phyloP scores from a whole-genome alignment of 2,113 vertebrate genomes.

The Pipra filicauda region DNA sequence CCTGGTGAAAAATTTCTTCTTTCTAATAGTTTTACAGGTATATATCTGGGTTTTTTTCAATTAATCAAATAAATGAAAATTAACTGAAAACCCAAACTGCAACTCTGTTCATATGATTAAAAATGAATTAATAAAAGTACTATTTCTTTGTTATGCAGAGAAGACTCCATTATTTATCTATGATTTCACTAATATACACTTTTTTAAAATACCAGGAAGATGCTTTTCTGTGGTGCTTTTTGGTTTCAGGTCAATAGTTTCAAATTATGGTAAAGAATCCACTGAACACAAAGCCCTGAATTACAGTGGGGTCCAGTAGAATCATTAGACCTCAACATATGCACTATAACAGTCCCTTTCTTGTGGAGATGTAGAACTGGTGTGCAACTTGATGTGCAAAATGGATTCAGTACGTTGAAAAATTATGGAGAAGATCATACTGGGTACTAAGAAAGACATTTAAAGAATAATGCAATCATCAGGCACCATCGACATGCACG shows the following conservation, averaged over 20 bases:
- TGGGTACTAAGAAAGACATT: background rate
- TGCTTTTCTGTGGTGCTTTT: background rate
- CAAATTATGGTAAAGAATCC: background rate
- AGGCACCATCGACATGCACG: background rate
- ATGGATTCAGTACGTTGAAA: background rate
- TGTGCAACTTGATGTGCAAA: background rate
- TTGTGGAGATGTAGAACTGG: background rate
- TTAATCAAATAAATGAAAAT: background rate
- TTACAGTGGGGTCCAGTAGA: background rate
- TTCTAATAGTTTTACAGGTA: background rate
- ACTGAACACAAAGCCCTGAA: background rate
- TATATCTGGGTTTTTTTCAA: background rate
- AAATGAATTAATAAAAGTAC: background rate
- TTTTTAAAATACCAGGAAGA: background rate
- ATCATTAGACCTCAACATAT: background rate
- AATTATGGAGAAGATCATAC: background rate
- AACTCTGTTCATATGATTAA: background rate
- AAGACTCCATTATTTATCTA: background rate
- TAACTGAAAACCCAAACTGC: background rate
- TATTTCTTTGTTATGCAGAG: background rate
- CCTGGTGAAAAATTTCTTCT: background rate
- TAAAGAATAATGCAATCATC: background rate
- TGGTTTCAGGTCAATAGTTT: background rate
- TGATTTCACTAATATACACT: background rate
- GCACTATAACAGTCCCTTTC: background rate